Evolutionary conservation across 2,113 vertebrate genomes (phyloP), one percentile per base, ranked within the genome.

Genomic region (Ictidomys tridecemlineatus): DNA sequence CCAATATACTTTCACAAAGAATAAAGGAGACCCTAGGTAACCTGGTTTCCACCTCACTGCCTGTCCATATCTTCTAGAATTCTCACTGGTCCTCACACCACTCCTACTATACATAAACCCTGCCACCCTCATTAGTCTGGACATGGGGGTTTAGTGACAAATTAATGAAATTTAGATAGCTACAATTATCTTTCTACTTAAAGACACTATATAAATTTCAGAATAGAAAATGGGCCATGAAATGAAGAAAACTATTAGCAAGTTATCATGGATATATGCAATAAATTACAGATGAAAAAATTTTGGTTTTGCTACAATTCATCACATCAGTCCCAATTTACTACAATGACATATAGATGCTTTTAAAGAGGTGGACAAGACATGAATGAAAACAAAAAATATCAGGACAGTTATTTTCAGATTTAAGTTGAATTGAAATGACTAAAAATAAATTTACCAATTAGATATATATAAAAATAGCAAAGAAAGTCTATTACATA

Each of bases 381-480:
- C 53, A 48, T 79, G 8, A 83, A 42, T 79, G 8, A 83, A 42
- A 42, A 42, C 22, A 61, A 70, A 30, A 70, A 58, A 67, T 39
- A 61, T 74, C 77, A 34, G 77, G n/a, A 77, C 1, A 58, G 37
- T 70, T n/a, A 79, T 86, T 92, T 94, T 53, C 34, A 79, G 48
- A 80, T 42, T 45, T 74, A 83, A 63, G 67, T 95, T 22, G 89
- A 89, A 93, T 2, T 63, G 61, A 63, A 30, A 72, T 39, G 16
- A 93, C 51, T 93, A 82, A 91, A 94, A 88, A 84, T 42, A 85
- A 89, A 91, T 67, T 84, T 53, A 72, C 0, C 48, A 85, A 89
- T 16, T 42, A 58, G 22, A 91, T 74, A 80, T 65, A 30, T 39
- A 45, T 74, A 61, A 83, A 26, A 73, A 24, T 61, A 61, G 58